Percentiles rank a stretch among this genome's conserved stretches.
Conservation (phyloP, 1,140 invertebrate genomes). For the Chironomus tepperi region DNA sequence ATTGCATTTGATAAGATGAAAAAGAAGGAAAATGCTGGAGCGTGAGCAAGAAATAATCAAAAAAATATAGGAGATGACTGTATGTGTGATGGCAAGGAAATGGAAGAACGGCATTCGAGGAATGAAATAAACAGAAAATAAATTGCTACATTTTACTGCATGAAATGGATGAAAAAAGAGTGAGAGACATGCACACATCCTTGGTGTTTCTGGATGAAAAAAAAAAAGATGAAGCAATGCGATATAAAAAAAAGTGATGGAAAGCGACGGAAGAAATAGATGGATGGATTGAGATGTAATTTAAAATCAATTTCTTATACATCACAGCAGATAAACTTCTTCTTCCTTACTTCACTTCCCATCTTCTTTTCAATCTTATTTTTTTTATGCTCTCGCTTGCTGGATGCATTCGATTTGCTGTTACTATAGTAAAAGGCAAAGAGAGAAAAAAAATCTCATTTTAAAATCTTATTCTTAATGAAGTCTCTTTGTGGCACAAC, state of each 20-base stretch:
- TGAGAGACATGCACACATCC: background rate
- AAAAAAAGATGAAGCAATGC: background rate
- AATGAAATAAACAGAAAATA: conserved; percentile 9
- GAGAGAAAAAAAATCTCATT: too few species aligned
- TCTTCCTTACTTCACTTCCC: background rate
- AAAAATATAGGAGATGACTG: too few species aligned
- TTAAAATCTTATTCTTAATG: too few species aligned
- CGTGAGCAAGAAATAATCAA: too few species aligned
- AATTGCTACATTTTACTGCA: conserved; percentile 16
- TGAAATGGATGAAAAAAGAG: background rate
- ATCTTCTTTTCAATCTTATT: too few species aligned
- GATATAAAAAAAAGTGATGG: background rate
- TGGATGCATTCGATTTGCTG: too few species aligned
- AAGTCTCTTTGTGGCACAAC: too few species aligned
- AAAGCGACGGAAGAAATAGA: background rate
- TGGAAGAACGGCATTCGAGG: background rate
- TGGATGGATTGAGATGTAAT: conserved; percentile 19
- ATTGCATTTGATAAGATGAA: too few species aligned
- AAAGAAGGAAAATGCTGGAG: too few species aligned
- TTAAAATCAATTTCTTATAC: conserved; percentile 21
- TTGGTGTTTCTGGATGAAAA: background rate
- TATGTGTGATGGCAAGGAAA: background rate
- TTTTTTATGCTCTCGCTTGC: too few species aligned
- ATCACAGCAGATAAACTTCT: conserved; percentile 15
- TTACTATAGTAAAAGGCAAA: too few species aligned